Percentiles rank a stretch among this genome's conserved stretches.
phyloP scores from a whole-genome alignment of 2,888 invertebrate genomes.

The Drosophila kambysellisi region DNA sequence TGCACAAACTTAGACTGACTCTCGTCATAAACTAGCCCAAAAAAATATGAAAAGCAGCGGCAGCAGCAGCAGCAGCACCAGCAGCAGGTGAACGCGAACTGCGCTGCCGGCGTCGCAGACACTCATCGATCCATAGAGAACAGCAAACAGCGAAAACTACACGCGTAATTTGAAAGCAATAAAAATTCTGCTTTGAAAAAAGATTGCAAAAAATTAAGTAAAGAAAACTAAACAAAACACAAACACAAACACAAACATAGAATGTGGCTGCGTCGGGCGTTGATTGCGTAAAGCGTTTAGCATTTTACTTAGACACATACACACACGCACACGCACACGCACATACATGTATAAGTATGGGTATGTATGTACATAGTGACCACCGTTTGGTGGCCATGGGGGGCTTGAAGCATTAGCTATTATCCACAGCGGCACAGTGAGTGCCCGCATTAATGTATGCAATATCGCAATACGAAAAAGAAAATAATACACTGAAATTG shows the following conservation, averaged over 20 bases:
- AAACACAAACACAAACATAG: not conserved
- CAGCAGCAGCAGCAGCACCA: conserved; percentile 16
- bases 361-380: not conserved
- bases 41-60: conserved; percentile 12
- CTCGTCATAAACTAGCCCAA: conserved; percentile 22
- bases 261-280: conserved; percentile 44
- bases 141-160: conserved; percentile 54
- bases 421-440: conserved; percentile 15
- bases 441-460: conserved; percentile 60
- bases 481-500: not conserved
- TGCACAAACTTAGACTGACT: conserved; percentile 13
- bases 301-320: conserved; percentile 46
- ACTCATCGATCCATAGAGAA: conserved; percentile 53
- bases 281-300: conserved; percentile 60
- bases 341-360: no score
- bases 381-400: conserved; percentile 1
- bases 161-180: conserved; percentile 67
- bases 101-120: conserved; percentile 34
- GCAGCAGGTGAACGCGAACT: conserved; percentile 46
- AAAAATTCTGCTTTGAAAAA: conserved; percentile 37
- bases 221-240: conserved; percentile 13
- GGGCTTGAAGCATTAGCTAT: conserved; percentile 13
- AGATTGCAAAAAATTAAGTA: conserved; percentile 20
- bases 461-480: conserved; percentile 34
- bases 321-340: no score